phyloP scores from a whole-genome alignment of 2,797 vertebrate species.

The Chrosomus eos region DNA sequence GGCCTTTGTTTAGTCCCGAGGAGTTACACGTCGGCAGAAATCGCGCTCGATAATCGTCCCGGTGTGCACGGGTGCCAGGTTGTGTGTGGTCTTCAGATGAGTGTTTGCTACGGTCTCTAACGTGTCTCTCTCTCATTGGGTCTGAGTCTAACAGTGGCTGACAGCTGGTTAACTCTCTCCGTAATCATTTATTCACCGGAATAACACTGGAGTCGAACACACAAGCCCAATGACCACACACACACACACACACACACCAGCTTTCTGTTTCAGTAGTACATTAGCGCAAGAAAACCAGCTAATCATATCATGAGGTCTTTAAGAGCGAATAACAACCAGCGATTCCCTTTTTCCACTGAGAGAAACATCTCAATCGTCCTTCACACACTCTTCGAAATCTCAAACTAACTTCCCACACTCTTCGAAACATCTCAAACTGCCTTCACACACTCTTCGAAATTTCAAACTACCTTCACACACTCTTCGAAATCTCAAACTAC shows the following conservation, averaged over 20 bases:
- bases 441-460: too few species aligned
- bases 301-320: not conserved
- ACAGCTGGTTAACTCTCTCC: conserved; percentile 50
- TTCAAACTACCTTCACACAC: too few species aligned
- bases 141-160: conserved; percentile 55
- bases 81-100: not conserved
- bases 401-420: not conserved
- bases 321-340: too few species aligned
- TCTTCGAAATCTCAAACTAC: too few species aligned
- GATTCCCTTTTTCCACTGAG: too few species aligned
- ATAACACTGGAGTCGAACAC: conserved; percentile 45
- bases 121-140: conserved; percentile 41
- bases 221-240: not conserved
- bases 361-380: not conserved
- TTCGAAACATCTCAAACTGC: too few species aligned
- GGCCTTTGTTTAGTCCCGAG: too few species aligned
- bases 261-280: not conserved
- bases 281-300: not conserved
- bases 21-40: too few species aligned
- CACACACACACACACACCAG: not conserved
- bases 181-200: conserved; percentile 46
- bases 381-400: too few species aligned
- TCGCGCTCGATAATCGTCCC: too few species aligned
- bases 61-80: too few species aligned
- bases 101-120: not conserved